Evolutionary conservation across 2,888 invertebrate genomes (phyloP).

Genomic region (Lithosia quadra): DNA sequence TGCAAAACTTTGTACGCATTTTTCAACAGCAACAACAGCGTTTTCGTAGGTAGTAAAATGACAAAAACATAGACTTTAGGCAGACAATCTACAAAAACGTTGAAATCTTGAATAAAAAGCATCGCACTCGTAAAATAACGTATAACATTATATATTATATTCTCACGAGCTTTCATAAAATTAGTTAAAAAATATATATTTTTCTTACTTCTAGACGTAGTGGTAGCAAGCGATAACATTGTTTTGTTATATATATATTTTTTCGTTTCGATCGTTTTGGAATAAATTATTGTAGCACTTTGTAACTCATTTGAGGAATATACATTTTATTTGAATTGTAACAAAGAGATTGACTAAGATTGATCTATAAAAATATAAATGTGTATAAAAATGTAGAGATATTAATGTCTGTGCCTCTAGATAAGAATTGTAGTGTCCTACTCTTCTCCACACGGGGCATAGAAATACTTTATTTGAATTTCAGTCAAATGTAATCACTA

Average conservation of each 20-base stretch:
- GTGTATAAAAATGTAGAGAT: background rate
- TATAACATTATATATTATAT: conserved; percentile 41
- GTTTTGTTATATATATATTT: conserved; percentile 57
- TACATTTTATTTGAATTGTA: conserved; percentile 6
- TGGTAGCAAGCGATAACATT: conserved; percentile 62
- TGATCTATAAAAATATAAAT: background rate
- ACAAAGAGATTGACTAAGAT: background rate
- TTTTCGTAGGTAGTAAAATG: background rate
- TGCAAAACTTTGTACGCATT: background rate
- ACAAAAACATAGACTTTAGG: background rate
- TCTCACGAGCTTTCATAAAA: conserved; percentile 84
- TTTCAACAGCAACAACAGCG: background rate
- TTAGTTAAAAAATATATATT: conserved; percentile 80
- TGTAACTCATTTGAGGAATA: background rate
- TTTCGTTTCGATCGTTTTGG: conserved; percentile 39
- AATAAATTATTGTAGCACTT: conserved; percentile 23
- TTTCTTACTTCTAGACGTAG: conserved; percentile 83
- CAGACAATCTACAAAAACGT: background rate
- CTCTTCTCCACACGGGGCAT: background rate
- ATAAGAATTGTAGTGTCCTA: background rate
- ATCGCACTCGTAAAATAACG: conserved; percentile 27
- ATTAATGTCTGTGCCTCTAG: background rate
- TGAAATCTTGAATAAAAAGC: conserved; percentile 20
- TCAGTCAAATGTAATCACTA: background rate
- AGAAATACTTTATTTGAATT: background rate